A percentile compares a stretch with the other conserved stretches of the same genome.
Evolutionary conservation across 2,888 invertebrate genomes (phyloP).

Genomic region (Drosophila dives): DNA sequence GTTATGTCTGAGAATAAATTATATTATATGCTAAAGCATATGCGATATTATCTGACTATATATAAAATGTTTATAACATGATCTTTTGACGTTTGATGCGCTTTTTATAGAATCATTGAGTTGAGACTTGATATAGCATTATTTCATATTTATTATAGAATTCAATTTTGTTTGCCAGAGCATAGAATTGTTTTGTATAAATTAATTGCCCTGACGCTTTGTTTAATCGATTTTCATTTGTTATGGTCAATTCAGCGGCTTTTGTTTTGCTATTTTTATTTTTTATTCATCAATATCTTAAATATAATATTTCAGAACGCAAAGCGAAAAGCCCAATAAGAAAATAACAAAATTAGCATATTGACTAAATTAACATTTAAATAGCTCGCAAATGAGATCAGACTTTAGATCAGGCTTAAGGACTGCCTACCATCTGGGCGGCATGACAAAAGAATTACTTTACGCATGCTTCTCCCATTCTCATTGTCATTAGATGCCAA

Average conservation of each 20-base stretch:
- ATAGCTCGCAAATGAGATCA: conserved; percentile 49
- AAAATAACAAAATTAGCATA: conserved; percentile 52
- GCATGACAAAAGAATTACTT: conserved; percentile 53
- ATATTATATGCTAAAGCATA: conserved; percentile 21
- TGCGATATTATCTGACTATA: conserved; percentile 19
- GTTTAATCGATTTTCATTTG: conserved; percentile 65
- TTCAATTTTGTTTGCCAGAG: conserved; percentile 42
- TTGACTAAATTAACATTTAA: conserved; percentile 48
- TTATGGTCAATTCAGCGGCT: conserved; percentile 59
- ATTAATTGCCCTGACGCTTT: conserved; percentile 29
- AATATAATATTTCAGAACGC: conserved; percentile 15
- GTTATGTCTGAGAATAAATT: conserved; percentile 47
- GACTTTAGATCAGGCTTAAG: conserved; percentile 10
- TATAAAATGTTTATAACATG: conserved; percentile 54
- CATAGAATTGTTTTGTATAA: conserved; percentile 54
- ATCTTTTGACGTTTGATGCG: conserved; percentile 45
- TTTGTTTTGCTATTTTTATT: conserved; percentile 35
- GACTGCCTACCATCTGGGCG: conserved; percentile 34
- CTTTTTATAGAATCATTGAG: conserved; percentile 30
- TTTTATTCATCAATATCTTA: conserved; percentile 15
- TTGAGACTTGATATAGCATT: conserved; percentile 54
- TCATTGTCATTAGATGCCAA: conserved; percentile 45
- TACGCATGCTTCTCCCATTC: conserved; percentile 35
- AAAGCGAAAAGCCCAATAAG: conserved; percentile 30
- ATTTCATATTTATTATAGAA: conserved; percentile 60